Percentiles rank a stretch among this genome's conserved stretches.
Conservation (phyloP, 2,888 invertebrate species). For the Rhopalosiphum nymphaeae region DNA sequence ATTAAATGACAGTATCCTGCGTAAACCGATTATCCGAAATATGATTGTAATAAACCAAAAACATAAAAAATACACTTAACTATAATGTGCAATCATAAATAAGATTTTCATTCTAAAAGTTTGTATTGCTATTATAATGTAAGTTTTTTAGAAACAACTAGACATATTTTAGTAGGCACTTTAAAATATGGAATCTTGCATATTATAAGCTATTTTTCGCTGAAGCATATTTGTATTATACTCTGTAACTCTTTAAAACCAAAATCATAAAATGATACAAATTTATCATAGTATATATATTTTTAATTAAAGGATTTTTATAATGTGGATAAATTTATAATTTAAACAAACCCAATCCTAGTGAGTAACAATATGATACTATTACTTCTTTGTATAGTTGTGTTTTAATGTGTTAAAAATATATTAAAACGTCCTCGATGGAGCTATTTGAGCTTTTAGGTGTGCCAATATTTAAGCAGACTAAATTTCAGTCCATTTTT, state of each 20-base stretch:
- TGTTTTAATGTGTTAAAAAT: background rate
- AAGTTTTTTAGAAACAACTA: background rate
- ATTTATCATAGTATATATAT: background rate
- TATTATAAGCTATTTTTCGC: background rate
- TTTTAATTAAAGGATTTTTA: background rate
- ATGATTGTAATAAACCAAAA: slow-evolving; percentile 54
- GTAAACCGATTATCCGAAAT: slow-evolving; percentile 53
- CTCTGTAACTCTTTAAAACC: background rate
- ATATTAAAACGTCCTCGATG: background rate
- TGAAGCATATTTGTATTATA: background rate
- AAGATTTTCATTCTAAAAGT: slow-evolving; percentile 49
- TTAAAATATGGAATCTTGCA: background rate
- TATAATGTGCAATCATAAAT: slow-evolving; percentile 40
- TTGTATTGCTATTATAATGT: background rate
- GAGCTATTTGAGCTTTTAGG: background rate
- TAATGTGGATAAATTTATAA: background rate
- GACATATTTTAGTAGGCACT: slow-evolving; percentile 28
- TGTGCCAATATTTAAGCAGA: background rate
- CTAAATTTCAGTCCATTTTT: background rate
- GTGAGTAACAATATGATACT: background rate
- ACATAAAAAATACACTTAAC: slow-evolving; percentile 44
- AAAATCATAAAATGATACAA: background rate
- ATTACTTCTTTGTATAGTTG: background rate
- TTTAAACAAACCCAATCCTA: background rate
- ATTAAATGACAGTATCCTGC: slow-evolving; percentile 36